Conservation (phyloP, 2,888 invertebrate genomes). For the Orthosia gracilis region DNA sequence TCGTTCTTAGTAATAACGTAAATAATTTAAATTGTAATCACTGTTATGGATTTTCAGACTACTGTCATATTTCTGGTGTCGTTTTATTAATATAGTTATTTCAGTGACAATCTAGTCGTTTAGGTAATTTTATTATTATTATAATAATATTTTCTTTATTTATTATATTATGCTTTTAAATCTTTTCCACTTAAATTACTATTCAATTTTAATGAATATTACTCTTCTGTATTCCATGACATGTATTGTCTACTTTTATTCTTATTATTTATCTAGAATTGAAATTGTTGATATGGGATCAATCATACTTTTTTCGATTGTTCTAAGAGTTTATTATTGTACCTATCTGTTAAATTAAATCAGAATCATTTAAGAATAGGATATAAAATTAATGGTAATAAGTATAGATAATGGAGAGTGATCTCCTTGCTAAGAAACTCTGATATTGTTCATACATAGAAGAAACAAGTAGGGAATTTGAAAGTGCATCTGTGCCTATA, state of each 20-base stretch:
- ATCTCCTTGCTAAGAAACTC: constrained; percentile 24
- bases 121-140: constrained; percentile 37
- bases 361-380: constrained; percentile 28
- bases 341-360: constrained; percentile 45
- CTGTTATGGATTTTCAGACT: constrained; percentile 13
- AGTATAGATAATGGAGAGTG: constrained; percentile 20
- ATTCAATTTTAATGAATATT: constrained; percentile 37
- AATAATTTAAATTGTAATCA: constrained; percentile 31
- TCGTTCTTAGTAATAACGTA: constrained; percentile 29
- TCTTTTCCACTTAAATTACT: constrained; percentile 41
- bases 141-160: constrained; percentile 23
- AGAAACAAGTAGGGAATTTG: constrained; percentile 31
- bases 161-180: constrained; percentile 32
- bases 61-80: constrained; percentile 22
- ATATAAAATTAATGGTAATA: constrained; percentile 16
- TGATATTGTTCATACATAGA: constrained; percentile 23
- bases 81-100: constrained; percentile 34
- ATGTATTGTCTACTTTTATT: constrained; percentile 35
- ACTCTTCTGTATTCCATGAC: constrained; percentile 60
- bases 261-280: constrained; percentile 54
- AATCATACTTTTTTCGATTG: constrained; percentile 64
- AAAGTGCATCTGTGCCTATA: constrained; percentile 41
- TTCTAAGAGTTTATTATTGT: constrained; percentile 47
- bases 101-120: constrained; percentile 64
- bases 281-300: constrained; percentile 72